Evolutionary conservation across 2,797 vertebrate genomes (phyloP).

Genomic region (Lateolabrax maculatus): DNA sequence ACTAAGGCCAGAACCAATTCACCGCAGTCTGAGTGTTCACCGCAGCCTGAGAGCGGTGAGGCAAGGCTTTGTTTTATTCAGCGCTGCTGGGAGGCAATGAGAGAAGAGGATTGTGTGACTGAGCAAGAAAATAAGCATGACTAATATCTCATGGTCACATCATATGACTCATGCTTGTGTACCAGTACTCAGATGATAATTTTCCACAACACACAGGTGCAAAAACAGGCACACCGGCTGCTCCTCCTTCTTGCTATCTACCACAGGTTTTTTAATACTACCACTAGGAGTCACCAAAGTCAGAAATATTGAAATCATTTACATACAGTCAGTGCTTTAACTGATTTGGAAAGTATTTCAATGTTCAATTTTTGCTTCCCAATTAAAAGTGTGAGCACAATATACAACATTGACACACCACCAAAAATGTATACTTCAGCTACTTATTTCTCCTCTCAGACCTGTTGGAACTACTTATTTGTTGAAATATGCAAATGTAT

Average conservation of each 20-base stretch:
- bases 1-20: slow-evolving; percentile 11
- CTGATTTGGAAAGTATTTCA: background rate
- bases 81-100: slow-evolving; percentile 21
- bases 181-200: background rate
- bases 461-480: background rate
- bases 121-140: slow-evolving; percentile 33
- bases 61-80: slow-evolving; percentile 30
- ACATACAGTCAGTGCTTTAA: background rate
- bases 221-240: background rate
- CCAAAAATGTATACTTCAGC: background rate
- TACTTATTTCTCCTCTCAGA: background rate
- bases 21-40: slow-evolving; percentile 41
- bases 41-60: slow-evolving; percentile 7
- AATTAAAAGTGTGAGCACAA: background rate
- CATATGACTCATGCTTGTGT: slow-evolving; percentile 18
- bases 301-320: background rate
- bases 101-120: slow-evolving; percentile 30
- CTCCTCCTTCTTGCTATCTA: background rate
- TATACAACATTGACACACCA: background rate
- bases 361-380: background rate
- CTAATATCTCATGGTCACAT: slow-evolving; percentile 21
- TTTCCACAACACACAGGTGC: background rate
- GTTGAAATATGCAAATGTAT: background rate
- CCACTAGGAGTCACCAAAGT: background rate
- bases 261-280: background rate